Conservation (phyloP, 2,888 invertebrate genomes). For the Tipula confusa region DNA sequence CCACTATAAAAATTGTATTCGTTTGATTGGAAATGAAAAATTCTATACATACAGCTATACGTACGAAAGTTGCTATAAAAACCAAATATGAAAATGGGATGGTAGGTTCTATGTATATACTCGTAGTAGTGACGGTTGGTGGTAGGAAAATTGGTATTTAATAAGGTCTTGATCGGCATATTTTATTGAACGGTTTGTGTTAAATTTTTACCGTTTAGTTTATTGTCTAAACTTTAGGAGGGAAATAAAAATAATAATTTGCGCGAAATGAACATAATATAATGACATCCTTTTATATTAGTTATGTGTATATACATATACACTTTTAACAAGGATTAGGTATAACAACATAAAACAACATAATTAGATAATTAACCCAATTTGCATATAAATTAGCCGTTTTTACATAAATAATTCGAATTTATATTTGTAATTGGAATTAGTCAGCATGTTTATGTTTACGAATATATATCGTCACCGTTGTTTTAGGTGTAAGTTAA, state of each 20-base stretch:
- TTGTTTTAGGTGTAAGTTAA: too few relatives aligned
- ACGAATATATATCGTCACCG: too few relatives aligned
- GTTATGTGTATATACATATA: too few relatives aligned
- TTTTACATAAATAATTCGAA: not conserved
- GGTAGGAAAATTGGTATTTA: not conserved
- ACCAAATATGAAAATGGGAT: not conserved
- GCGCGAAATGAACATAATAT: not conserved
- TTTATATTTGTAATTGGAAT: not conserved
- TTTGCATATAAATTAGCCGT: not conserved
- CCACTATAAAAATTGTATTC: not conserved
- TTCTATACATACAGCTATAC: not conserved
- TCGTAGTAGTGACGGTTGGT: not conserved
- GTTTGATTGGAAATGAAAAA: not conserved
- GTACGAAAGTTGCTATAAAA: not conserved
- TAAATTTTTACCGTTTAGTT: not conserved
- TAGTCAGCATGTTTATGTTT: not conserved
- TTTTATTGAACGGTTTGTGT: not conserved
- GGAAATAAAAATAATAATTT: not conserved
- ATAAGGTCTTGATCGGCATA: not conserved
- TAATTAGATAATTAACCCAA: not conserved
- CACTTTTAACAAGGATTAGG: not conserved
- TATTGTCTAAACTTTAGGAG: not conserved
- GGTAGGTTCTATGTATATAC: not conserved
- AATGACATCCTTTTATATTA: not conserved
- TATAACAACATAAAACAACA: not conserved